Conservation (phyloP, 2,888 invertebrate species). For the Carpatolechia fugitivella region DNA sequence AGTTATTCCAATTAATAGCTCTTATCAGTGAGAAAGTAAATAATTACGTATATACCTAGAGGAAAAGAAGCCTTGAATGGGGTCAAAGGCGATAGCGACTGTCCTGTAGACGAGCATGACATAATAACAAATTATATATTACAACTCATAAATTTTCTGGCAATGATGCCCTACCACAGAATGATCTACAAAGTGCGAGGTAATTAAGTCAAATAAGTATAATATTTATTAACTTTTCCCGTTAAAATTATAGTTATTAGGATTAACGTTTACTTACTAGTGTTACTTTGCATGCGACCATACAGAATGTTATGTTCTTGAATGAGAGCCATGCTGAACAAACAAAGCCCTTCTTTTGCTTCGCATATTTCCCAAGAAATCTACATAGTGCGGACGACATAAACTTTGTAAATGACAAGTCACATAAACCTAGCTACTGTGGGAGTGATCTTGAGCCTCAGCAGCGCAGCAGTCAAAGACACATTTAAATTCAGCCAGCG, state of each 20-base stretch:
- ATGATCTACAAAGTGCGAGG: no score
- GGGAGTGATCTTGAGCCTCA: slow-evolving; percentile 6
- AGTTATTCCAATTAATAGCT: not conserved
- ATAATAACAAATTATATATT: slow-evolving; percentile 34
- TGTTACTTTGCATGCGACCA: no score
- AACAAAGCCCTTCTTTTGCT: not conserved
- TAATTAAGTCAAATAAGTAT: no score
- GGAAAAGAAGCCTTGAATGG: slow-evolving; percentile 25
- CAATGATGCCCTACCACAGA: slow-evolving; percentile 21
- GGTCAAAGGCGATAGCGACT: slow-evolving; percentile 38
- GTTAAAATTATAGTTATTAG: no score
- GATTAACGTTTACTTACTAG: no score
- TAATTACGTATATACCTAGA: slow-evolving; percentile 13
- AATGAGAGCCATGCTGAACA: not conserved
- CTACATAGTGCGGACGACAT: slow-evolving; percentile 25
- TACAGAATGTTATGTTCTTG: not conserved
- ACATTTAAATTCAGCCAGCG: slow-evolving; percentile 68
- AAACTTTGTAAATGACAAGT: slow-evolving; percentile 26
- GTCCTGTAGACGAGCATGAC: slow-evolving; percentile 20
- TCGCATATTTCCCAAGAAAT: slow-evolving; percentile 7
- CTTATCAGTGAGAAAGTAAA: slow-evolving; percentile 21
- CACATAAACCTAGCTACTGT: slow-evolving; percentile 10
- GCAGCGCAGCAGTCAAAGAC: not conserved
- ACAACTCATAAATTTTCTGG: slow-evolving; percentile 40
- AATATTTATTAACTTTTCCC: no score